Base-by-base conservation (phyloP, 2,888 invertebrate species). In the Papilio elwesi region DNA sequence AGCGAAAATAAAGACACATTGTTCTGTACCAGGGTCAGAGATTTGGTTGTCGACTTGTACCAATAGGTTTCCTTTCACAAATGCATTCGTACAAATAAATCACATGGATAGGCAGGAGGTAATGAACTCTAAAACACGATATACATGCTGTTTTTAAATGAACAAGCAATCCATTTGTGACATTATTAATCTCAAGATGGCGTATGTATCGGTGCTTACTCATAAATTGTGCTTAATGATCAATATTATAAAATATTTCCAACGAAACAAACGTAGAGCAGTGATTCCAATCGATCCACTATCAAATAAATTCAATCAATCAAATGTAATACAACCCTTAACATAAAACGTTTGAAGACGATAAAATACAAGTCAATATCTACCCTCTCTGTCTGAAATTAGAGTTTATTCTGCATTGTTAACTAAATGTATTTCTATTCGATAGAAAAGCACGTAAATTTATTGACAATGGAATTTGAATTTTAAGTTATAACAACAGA, bases 251-350 rank as follows among this genome's bases (percentile, higher is more conserved):
- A 36, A 36, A 36, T 38, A 36, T 13, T n/a, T 8, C 8, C 7
- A 4, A n/a, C 13, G 38, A 12, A 26, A 36, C 55, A 57, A 57
- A 5, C 38, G 6, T 9, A 38, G 7, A 13, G 57, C 57, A 38
- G 36, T 59, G 57, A 59, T 59, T 59, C 15, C 36, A 43, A 48
- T 47, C 57, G 16, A 59, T 59, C 5, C 36, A 26, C 68, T 59
- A 59, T 59, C 15, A 49, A 57, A 53, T 59, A 70, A 52, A 63
- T 52, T 64, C 38, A 71, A 64, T 57, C 63, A 16, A 52, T 51
- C 65, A 47, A 71, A 57, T 71, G 71, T 71, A 66, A 52, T 48
- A 62, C 71, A 38, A 62, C 47, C 70, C 59, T 67, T 69, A 70
- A 71, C 67, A 64, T 57, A 68, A 68, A 68, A 38, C 26, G 59